Percentiles rank a stretch among this genome's conserved stretches.
phyloP scores from a whole-genome alignment of 2,888 invertebrate genomes.

The Drosophila yooni region DNA sequence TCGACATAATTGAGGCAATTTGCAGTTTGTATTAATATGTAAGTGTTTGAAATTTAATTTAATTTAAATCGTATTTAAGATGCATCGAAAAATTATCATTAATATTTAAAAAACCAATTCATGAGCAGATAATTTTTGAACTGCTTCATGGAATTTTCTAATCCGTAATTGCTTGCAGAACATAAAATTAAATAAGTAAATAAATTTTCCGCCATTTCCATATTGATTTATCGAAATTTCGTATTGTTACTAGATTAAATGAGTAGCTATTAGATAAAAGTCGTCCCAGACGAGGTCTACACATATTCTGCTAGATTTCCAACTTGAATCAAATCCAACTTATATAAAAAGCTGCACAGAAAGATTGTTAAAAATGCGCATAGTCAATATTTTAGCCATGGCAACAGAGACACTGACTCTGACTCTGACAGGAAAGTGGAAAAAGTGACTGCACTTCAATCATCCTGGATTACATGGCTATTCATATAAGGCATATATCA shows the following conservation, averaged over 20 bases:
- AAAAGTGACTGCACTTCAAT: constrained; percentile 46
- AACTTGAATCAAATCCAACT: neutral
- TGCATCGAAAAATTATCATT: neutral
- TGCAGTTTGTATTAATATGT: neutral
- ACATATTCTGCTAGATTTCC: neutral
- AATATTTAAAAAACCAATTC: neutral
- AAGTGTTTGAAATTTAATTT: neutral
- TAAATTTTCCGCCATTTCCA: neutral
- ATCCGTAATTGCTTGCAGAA: too few species aligned
- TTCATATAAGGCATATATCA: constrained; percentile 35
- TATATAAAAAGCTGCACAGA: neutral
- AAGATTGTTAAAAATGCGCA: constrained; percentile 2
- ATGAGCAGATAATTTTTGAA: neutral
- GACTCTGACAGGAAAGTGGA: neutral
- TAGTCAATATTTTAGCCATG: constrained; percentile 16
- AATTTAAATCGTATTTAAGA: neutral
- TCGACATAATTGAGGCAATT: neutral
- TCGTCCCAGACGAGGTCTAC: neutral
- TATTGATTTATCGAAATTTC: neutral
- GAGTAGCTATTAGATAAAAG: neutral
- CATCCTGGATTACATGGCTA: constrained; percentile 41
- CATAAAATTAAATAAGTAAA: too few species aligned
- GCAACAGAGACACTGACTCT: neutral
- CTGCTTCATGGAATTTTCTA: neutral
- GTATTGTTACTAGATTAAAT: neutral